Evolutionary conservation across 2,113 vertebrate species (phyloP).

Genomic region (Craseonycteris thonglongyai): DNA sequence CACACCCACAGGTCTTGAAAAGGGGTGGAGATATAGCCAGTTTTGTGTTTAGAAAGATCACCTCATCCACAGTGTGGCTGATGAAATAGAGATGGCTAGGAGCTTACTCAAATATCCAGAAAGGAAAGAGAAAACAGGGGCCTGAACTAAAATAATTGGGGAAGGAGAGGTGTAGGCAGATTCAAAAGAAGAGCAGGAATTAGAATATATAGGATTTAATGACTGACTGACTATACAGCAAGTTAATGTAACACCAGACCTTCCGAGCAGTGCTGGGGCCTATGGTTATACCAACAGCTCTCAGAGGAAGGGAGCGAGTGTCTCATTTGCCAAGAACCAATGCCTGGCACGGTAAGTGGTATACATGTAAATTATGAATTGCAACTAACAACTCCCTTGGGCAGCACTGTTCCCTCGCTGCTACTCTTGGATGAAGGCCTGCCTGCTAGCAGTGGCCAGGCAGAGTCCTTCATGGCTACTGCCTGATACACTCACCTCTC

Average conservation of each 20-base stretch:
- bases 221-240: background rate
- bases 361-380: background rate
- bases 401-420: background rate
- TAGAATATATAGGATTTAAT: background rate
- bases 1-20: accelerated
- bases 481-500: background rate
- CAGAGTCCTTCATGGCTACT: background rate
- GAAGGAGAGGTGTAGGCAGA: background rate
- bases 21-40: background rate
- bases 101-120: background rate
- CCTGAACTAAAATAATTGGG: background rate
- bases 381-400: background rate
- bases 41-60: background rate
- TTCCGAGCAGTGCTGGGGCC: background rate
- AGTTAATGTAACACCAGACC: background rate
- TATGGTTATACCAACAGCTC: background rate
- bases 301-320: background rate
- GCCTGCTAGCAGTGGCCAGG: background rate
- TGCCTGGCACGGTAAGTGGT: background rate
- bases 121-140: background rate
- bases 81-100: background rate
- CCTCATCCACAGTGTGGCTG: background rate
- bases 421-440: background rate
- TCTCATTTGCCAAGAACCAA: background rate
- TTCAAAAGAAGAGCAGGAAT: background rate